phyloP scores from a whole-genome alignment of 2,797 vertebrate genomes.

The Morelia viridis region DNA sequence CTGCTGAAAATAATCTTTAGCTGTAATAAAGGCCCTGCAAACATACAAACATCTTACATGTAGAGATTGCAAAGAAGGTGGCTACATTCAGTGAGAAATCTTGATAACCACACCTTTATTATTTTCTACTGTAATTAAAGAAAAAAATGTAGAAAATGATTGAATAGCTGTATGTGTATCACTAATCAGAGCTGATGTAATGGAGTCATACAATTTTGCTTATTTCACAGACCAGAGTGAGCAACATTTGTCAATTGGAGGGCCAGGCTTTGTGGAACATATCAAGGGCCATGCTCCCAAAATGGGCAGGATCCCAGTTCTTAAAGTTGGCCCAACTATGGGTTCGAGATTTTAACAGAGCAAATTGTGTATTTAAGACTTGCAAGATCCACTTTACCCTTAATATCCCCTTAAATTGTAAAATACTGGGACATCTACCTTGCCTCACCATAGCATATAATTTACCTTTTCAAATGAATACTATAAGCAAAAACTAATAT shows the following conservation, averaged over 20 bases:
- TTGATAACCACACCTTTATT: background rate
- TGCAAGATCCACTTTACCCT: background rate
- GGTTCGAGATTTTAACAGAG: background rate
- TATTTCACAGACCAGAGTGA: background rate
- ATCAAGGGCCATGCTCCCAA: background rate
- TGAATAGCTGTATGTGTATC: background rate
- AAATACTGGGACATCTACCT: background rate
- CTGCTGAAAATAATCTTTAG: background rate
- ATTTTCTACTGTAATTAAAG: background rate
- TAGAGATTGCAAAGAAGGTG: background rate
- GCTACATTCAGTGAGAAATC: background rate
- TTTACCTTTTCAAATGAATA: background rate
- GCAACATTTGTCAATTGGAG: background rate
- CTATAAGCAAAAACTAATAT: background rate
- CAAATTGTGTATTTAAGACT: background rate
- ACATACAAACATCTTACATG: background rate
- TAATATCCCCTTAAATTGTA: background rate
- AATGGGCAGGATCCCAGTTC: background rate
- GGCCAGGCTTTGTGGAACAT: background rate
- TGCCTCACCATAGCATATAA: background rate
- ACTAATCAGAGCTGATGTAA: background rate
- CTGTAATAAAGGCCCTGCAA: background rate
- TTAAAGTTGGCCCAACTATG: background rate
- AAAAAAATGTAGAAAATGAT: background rate
- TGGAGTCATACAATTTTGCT: background rate